Conservation (phyloP, 2,797 vertebrate genomes). For the Cheirogaleus major region DNA sequence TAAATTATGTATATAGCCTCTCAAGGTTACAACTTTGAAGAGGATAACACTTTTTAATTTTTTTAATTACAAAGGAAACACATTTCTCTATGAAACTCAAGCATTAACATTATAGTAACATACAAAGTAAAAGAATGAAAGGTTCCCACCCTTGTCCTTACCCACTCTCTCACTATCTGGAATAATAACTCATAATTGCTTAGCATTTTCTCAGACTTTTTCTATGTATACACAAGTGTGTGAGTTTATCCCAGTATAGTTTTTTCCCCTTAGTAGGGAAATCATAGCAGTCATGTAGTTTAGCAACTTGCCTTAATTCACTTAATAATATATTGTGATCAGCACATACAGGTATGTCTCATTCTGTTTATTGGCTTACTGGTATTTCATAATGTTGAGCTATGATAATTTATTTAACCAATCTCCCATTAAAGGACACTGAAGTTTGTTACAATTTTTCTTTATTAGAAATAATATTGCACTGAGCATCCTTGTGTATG, state of each 20-base stretch:
- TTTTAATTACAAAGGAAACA: neutral
- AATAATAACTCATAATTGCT: neutral
- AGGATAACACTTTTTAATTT: neutral
- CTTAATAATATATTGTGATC: neutral
- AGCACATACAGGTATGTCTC: neutral
- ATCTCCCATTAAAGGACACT: neutral
- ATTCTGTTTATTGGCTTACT: neutral
- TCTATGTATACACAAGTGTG: neutral
- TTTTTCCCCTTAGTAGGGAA: neutral
- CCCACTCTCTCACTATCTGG: neutral
- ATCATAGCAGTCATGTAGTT: neutral
- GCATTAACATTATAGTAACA: neutral
- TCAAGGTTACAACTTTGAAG: neutral
- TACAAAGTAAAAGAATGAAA: neutral
- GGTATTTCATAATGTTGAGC: neutral
- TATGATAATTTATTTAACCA: neutral
- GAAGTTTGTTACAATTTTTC: conserved; percentile 1
- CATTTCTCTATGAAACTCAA: neutral
- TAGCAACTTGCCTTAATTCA: neutral
- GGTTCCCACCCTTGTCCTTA: neutral
- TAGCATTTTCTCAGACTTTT: neutral
- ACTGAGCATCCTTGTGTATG: neutral
- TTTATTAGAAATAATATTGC: neutral
- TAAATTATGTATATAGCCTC: neutral
- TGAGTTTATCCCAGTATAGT: neutral